Conservation (phyloP, 2,888 invertebrate species). For the Julus scanicus region DNA sequence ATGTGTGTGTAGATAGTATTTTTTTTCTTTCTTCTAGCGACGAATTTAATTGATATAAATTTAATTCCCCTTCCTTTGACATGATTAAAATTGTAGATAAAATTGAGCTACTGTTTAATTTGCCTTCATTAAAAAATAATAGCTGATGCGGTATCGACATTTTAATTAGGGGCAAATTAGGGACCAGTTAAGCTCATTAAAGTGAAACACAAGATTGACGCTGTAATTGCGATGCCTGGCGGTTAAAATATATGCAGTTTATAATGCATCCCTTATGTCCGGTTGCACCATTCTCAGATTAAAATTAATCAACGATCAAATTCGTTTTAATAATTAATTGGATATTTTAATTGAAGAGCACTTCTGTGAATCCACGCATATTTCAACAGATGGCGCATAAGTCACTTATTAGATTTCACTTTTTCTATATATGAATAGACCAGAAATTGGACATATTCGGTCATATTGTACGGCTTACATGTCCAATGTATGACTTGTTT, state of each 20-base stretch:
- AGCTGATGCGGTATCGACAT: conserved; percentile 45
- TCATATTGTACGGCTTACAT: too few relatives aligned
- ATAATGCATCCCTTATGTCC: too few relatives aligned
- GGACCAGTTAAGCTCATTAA: conserved; percentile 52
- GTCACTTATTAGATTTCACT: too few relatives aligned
- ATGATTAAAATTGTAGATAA: neutral
- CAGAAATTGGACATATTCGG: too few relatives aligned
- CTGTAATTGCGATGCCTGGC: neutral
- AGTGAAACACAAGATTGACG: conserved; percentile 38
- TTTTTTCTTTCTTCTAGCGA: neutral
- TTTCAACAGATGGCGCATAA: too few relatives aligned
- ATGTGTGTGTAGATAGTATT: neutral
- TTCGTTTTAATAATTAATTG: neutral
- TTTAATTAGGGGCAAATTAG: conserved; percentile 49
- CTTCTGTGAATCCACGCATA: too few relatives aligned
- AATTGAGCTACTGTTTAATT: conserved; percentile 34
- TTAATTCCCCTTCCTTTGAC: neutral
- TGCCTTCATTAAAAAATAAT: conserved; percentile 22
- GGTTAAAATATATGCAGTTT: neutral
- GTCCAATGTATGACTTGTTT: too few relatives aligned
- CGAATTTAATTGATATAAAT: conserved; percentile 1
- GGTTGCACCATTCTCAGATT: neutral
- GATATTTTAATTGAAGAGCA: too few relatives aligned
- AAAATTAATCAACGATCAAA: neutral
- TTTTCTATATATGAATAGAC: too few relatives aligned